Conservation (phyloP, 2,797 vertebrate genomes). For the Setipinna tenuifilis region DNA sequence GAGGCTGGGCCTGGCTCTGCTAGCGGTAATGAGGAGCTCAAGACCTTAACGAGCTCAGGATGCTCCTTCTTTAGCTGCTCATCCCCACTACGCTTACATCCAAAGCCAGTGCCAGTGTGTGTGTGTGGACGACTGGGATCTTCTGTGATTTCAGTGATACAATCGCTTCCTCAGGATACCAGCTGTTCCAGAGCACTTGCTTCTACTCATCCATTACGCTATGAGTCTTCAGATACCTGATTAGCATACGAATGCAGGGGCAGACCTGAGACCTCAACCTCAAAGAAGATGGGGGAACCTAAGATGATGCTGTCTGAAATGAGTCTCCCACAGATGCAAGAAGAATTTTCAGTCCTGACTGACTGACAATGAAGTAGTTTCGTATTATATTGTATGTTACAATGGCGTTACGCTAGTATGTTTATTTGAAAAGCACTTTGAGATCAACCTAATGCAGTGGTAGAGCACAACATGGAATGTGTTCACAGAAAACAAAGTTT, state of each 20-base stretch:
- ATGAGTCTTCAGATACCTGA: neutral
- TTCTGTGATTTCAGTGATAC: neutral
- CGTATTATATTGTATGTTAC: neutral
- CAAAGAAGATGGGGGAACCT: neutral
- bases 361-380: too few species aligned
- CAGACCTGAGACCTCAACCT: neutral
- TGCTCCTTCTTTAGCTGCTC: neutral
- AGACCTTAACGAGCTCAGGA: conserved; percentile 21
- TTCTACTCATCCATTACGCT: neutral
- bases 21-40: conserved; percentile 24
- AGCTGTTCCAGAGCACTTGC: neutral
- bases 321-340: too few species aligned
- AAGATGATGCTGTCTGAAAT: neutral
- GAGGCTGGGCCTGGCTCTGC: neutral
- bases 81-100: neutral
- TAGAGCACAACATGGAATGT: neutral
- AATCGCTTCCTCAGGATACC: neutral
- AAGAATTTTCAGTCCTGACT: too few species aligned
- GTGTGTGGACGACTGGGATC: neutral
- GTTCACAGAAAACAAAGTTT: neutral
- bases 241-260: neutral
- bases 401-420: too few species aligned
- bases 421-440: neutral
- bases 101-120: neutral
- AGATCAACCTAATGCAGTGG: neutral